Evolutionary conservation across 2,113 vertebrate species (phyloP).

Genomic region (Rhinogobius similis): DNA sequence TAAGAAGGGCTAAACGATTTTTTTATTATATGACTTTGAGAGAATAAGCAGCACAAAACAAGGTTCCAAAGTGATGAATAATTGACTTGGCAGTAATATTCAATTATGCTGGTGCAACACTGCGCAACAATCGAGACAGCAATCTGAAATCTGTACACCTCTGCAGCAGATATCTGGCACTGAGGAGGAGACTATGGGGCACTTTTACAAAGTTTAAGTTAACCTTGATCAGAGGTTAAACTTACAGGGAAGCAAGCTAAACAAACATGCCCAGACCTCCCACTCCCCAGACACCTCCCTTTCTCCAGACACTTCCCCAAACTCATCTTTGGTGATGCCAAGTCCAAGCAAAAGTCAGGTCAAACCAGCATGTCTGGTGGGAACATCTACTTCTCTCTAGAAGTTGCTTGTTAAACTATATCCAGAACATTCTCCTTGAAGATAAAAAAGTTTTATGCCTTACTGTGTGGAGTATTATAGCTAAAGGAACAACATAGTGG

Average conservation of each 20-base stretch:
- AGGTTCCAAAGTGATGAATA: constrained; percentile 25
- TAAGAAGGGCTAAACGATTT: background rate
- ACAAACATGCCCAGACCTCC: background rate
- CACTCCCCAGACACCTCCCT: background rate
- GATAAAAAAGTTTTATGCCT: no score
- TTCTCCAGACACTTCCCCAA: background rate
- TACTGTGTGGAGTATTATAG: no score
- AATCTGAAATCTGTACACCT: background rate
- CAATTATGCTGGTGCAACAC: constrained; percentile 30
- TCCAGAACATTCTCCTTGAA: no score
- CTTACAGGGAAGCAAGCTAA: background rate
- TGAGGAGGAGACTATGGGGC: background rate
- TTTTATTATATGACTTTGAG: constrained; percentile 10
- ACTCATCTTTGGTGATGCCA: background rate
- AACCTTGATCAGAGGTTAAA: background rate
- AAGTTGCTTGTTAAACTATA: no score
- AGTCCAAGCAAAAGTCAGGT: no score
- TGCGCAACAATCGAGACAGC: constrained; percentile 21
- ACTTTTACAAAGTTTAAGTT: background rate
- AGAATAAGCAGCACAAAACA: constrained; percentile 3
- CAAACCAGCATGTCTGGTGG: no score
- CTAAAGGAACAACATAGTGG: no score
- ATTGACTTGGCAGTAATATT: constrained; percentile 39
- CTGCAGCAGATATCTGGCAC: background rate
- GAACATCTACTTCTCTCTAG: no score